These are phyloP conservation scores for Batillaria attramentaria DNA, from an alignment of 1,140 invertebrate species.

Conservation along the genomic window DNA sequence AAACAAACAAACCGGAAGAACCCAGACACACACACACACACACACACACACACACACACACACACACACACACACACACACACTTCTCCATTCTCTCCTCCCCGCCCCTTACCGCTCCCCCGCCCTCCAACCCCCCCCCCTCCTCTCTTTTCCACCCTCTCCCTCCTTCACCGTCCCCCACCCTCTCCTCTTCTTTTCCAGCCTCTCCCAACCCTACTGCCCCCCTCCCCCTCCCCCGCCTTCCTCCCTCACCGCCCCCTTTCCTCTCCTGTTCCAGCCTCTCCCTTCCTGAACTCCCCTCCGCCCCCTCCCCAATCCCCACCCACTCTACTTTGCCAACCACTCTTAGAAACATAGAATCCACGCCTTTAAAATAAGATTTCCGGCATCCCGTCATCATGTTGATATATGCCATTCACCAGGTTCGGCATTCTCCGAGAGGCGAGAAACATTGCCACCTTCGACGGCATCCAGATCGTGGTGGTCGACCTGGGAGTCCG, in stretches of 20 bases:
- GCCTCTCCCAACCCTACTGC: background rate
- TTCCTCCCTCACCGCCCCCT: too few relatives aligned
- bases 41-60: background rate
- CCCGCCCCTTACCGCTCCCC: background rate
- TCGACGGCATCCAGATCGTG: constrained; percentile 30
- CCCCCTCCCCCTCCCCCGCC: too few relatives aligned
- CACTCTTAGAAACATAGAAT: background rate
- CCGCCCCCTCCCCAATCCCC: background rate
- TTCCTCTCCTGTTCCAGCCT: background rate
- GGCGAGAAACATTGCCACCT: constrained; percentile 16
- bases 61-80: background rate
- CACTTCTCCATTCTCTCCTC: background rate
- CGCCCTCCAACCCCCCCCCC: too few relatives aligned
- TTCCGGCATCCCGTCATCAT: background rate
- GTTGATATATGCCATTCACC: background rate
- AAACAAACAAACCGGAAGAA: background rate
- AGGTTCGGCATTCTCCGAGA: constrained; percentile 33
- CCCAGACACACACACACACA: background rate
- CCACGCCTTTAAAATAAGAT: background rate
- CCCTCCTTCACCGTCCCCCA: background rate
- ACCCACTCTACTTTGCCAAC: background rate
- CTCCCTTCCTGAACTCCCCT: background rate
- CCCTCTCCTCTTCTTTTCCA: background rate
- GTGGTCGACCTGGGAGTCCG: constrained; percentile 36
- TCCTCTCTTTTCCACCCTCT: background rate